phyloP scores from a whole-genome alignment of 2,888 invertebrate species.

The Drosophila monieri region DNA sequence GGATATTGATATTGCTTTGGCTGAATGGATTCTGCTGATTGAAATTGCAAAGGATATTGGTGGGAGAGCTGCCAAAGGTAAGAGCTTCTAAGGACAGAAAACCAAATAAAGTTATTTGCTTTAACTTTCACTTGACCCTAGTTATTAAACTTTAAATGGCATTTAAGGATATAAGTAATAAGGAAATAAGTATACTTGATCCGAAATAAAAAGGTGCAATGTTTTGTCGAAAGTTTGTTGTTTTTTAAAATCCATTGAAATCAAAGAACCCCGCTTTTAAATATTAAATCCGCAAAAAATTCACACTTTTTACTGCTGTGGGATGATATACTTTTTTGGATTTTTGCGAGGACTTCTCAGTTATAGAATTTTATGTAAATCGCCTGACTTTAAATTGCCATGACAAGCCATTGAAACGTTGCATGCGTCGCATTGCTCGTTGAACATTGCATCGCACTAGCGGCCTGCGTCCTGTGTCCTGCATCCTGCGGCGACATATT shows the following conservation, averaged over 20 bases:
- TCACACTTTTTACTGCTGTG: conserved; percentile 3
- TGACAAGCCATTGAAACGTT: conserved; percentile 47
- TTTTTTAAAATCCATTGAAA: conserved; percentile 8
- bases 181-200: too few relatives aligned
- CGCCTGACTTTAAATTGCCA: conserved; percentile 43
- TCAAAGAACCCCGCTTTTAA: conserved; percentile 12
- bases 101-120: conserved; percentile 12
- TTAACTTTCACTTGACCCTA: neutral
- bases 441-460: neutral
- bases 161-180: neutral
- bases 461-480: conserved; percentile 55
- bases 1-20: conserved; percentile 21
- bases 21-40: neutral
- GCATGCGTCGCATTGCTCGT: conserved; percentile 21
- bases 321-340: conserved; percentile 1
- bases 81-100: neutral
- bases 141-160: too few relatives aligned
- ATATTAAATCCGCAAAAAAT: conserved; percentile 16
- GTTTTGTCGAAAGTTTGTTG: neutral
- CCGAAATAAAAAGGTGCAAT: neutral
- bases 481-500: conserved; percentile 54
- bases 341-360: conserved; percentile 19
- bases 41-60: conserved; percentile 7
- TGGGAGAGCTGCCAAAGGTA: neutral
- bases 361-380: conserved; percentile 44